Percentiles rank a stretch among this genome's conserved stretches.
phyloP scores from a whole-genome alignment of 2,797 vertebrate genomes.

The Diplodus puntazzo region DNA sequence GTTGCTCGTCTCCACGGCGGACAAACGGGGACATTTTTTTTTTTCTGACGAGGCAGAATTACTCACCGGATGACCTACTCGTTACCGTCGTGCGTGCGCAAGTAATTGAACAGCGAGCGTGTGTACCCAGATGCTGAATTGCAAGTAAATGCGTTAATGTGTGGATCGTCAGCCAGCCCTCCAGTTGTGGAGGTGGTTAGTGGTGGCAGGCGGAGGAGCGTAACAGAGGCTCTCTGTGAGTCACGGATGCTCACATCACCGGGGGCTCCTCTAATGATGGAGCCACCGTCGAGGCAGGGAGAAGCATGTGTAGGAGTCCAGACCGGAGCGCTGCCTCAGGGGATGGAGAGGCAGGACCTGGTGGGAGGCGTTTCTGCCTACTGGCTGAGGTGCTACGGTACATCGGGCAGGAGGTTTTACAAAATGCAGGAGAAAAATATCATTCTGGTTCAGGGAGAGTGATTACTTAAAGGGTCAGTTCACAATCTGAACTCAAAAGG shows the following conservation, averaged over 20 bases:
- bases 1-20: constrained; percentile 15
- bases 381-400: constrained; percentile 29
- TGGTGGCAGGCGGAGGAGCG: constrained; percentile 33
- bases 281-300: constrained; percentile 46
- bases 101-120: constrained; percentile 17
- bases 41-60: constrained; percentile 6
- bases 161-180: constrained; percentile 19
- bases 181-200: constrained; percentile 59
- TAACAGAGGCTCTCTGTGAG: constrained; percentile 59
- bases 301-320: constrained; percentile 63
- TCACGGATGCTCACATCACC: constrained; percentile 65
- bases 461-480: constrained; percentile 6
- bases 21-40: background rate
- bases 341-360: constrained; percentile 35
- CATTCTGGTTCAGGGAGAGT: background rate
- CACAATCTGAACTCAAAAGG: background rate
- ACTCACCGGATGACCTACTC: constrained; percentile 40
- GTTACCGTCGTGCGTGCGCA: constrained; percentile 27
- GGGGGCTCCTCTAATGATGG: constrained; percentile 49
- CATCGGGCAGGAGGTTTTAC: background rate
- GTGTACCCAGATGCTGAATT: constrained; percentile 26
- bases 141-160: constrained; percentile 13
- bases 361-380: constrained; percentile 48
- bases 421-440: background rate
- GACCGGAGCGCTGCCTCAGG: constrained; percentile 53